Conservation (phyloP, 2,113 vertebrate species). For the Neogale vison region DNA sequence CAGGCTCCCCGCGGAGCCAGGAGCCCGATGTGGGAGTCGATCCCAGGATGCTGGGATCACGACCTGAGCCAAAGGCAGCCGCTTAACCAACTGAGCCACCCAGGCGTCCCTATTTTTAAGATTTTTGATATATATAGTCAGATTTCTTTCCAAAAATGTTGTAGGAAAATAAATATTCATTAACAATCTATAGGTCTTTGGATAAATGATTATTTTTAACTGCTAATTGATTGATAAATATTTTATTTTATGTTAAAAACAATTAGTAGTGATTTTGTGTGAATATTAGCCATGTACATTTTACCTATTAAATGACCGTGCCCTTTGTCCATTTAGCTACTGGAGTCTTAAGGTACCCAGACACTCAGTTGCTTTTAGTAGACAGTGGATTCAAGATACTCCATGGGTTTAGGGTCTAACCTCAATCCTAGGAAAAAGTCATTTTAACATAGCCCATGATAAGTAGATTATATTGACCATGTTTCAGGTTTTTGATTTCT, state of each 20-base stretch:
- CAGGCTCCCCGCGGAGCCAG: too few species aligned
- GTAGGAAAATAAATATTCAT: neutral
- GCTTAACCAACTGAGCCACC: too few species aligned
- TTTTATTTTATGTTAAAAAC: conserved; percentile 14
- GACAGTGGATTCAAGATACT: neutral
- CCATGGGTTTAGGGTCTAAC: neutral
- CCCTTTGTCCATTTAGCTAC: neutral
- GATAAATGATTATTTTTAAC: neutral
- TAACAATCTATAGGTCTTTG: neutral
- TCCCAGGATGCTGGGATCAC: too few species aligned
- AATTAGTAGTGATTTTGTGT: neutral
- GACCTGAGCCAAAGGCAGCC: too few species aligned
- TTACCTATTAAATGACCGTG: neutral
- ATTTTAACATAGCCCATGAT: neutral
- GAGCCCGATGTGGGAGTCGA: too few species aligned
- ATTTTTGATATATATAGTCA: neutral
- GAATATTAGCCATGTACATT: neutral
- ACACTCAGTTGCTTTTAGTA: neutral
- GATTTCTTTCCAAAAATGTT: neutral
- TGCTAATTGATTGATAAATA: neutral
- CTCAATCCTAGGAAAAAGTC: neutral
- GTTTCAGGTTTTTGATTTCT: conserved; percentile 20
- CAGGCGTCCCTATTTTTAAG: neutral
- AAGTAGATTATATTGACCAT: neutral
- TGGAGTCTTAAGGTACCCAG: neutral